phyloP scores from a whole-genome alignment of 2,888 invertebrate species.

The Sarcophaga carnaria region DNA sequence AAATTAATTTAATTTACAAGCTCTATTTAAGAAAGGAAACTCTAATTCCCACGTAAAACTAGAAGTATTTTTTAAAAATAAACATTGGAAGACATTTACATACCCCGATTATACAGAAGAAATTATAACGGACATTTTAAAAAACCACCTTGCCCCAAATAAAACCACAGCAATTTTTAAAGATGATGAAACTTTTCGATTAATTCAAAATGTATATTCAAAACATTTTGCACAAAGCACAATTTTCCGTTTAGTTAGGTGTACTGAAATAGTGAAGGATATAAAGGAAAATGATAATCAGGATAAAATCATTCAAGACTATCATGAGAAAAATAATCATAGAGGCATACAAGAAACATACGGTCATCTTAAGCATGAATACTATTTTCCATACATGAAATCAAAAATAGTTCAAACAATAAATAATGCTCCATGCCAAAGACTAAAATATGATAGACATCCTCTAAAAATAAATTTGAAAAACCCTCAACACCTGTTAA shows the following conservation, averaged over 20 bases:
- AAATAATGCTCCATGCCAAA: no score
- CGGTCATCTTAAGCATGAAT: no score
- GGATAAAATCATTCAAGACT: slow-evolving; percentile 63
- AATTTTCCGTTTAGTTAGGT: slow-evolving; percentile 43
- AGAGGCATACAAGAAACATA: slow-evolving; percentile 9
- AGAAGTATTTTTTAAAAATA: slow-evolving; percentile 23
- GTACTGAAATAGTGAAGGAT: slow-evolving; percentile 63
- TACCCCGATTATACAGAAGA: slow-evolving; percentile 25
- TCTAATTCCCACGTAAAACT: slow-evolving; percentile 5
- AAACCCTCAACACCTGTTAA: no score
- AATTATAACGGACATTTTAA: background rate
- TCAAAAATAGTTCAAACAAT: no score
- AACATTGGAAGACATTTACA: slow-evolving; percentile 32
- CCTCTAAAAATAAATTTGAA: no score
- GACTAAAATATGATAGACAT: no score
- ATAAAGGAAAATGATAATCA: slow-evolving; percentile 52
- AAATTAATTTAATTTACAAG: slow-evolving; percentile 39
- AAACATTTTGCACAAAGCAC: background rate
- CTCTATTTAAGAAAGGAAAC: slow-evolving; percentile 33
- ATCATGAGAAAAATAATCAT: slow-evolving; percentile 56
- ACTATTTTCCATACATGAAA: no score
- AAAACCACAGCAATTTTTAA: background rate
- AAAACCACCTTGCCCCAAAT: slow-evolving; percentile 46
- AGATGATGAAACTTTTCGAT: slow-evolving; percentile 3
- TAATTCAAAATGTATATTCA: slow-evolving; percentile 1